Conservation (phyloP, 2,113 vertebrate genomes). For the Tetraodon nigroviridis region DNA sequence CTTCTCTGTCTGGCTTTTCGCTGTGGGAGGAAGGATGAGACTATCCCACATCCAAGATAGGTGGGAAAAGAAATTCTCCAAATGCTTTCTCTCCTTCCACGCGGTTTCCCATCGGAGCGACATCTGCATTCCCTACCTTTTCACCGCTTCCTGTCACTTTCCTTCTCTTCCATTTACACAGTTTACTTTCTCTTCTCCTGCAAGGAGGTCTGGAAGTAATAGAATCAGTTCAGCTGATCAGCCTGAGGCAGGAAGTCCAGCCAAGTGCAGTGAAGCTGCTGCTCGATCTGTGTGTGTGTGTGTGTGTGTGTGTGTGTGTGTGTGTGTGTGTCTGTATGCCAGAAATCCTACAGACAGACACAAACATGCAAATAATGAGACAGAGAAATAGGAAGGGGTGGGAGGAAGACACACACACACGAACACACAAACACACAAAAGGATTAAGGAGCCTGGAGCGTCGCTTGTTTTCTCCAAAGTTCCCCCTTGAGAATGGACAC, state of each 20-base stretch:
- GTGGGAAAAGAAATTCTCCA: slow-evolving; percentile 24
- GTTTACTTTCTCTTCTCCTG: slow-evolving; percentile 26
- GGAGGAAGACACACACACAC: slow-evolving; percentile 6
- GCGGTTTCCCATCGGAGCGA: slow-evolving; percentile 12
- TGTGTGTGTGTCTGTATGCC: slow-evolving; percentile 16
- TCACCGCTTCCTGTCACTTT: slow-evolving; percentile 1
- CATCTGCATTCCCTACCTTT: slow-evolving; percentile 25
- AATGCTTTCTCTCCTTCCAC: slow-evolving; percentile 39
- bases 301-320: slow-evolving; percentile 16
- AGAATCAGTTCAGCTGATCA: slow-evolving; percentile 65
- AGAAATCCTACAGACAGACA: slow-evolving; percentile 52
- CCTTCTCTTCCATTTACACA: neutral
- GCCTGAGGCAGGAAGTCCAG: slow-evolving; percentile 65
- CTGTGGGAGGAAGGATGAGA: slow-evolving; percentile 45
- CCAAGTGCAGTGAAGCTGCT: slow-evolving; percentile 58
- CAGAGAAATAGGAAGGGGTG: slow-evolving; percentile 26
- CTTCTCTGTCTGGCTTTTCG: slow-evolving; percentile 40
- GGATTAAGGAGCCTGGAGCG: slow-evolving; percentile 52
- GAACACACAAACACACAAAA: slow-evolving; percentile 31
- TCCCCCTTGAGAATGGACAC: slow-evolving; percentile 55
- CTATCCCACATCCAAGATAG: slow-evolving; percentile 38
- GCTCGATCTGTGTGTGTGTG: slow-evolving; percentile 31
- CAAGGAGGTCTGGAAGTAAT: slow-evolving; percentile 67
- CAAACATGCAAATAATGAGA: slow-evolving; percentile 60
- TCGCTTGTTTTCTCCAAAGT: slow-evolving; percentile 58